Evolutionary conservation across 2,888 invertebrate species (phyloP).

Genomic region (Drosophila birchii): DNA sequence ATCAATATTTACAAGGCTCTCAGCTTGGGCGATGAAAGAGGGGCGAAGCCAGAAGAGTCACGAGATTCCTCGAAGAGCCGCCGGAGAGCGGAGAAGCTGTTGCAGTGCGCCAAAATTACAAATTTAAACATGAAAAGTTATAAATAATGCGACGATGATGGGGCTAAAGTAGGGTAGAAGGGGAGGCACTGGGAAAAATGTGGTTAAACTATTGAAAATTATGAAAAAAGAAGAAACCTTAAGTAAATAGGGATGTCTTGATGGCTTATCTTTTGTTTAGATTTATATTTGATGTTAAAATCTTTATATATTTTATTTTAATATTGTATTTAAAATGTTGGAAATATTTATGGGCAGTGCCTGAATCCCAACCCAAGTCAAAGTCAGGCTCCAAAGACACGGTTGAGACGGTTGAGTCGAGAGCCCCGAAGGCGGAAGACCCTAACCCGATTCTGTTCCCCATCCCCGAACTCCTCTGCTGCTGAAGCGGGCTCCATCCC

Average conservation of each 20-base stretch:
- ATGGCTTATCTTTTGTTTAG: too few species aligned
- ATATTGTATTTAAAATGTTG: not conserved
- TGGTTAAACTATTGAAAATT: not conserved
- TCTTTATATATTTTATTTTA: not conserved
- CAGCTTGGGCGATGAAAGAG: conserved; percentile 30
- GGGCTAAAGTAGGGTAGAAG: not conserved
- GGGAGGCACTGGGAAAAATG: conserved; percentile 3
- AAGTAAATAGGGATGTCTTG: too few species aligned
- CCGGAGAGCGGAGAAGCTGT: conserved; percentile 1
- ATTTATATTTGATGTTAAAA: not conserved
- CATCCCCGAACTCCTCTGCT: conserved; percentile 1
- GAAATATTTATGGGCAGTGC: not conserved
- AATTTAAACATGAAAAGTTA: conserved; percentile 74
- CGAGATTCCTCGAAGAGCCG: conserved; percentile 11
- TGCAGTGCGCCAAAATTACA: conserved; percentile 68
- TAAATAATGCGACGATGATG: conserved; percentile 70
- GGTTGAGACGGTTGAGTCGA: conserved; percentile 51
- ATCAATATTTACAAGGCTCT: conserved; percentile 80
- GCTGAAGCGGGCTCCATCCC: conserved; percentile 3
- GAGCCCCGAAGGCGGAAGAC: conserved; percentile 64
- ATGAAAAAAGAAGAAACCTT: not conserved
- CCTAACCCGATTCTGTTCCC: conserved; percentile 19
- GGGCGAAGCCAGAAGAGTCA: conserved; percentile 13
- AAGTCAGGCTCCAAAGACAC: conserved; percentile 37
- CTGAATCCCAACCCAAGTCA: conserved; percentile 18